Evolutionary conservation across 2,113 vertebrate species (phyloP).

Genomic region (Macaca nemestrina): DNA sequence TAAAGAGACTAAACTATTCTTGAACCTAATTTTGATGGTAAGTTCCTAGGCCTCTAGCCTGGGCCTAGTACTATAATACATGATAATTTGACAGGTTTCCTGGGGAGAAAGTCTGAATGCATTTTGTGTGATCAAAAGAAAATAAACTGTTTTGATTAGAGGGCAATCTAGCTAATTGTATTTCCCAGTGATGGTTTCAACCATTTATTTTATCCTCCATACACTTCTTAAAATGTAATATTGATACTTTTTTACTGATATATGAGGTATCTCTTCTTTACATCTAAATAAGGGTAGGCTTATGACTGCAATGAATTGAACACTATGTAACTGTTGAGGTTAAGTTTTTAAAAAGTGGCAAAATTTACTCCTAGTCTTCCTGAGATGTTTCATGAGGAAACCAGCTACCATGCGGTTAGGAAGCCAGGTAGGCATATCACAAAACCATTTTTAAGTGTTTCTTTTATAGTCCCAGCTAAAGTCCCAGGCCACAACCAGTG

Average conservation of each 20-base stretch:
- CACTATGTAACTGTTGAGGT: neutral
- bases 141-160: neutral
- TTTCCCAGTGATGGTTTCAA: neutral
- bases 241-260: neutral
- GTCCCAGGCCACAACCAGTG: too few relatives aligned
- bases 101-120: neutral
- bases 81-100: neutral
- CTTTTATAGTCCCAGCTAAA: neutral
- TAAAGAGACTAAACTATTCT: neutral
- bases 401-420: neutral
- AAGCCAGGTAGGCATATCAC: neutral
- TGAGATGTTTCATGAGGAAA: neutral
- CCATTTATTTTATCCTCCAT: neutral
- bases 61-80: neutral
- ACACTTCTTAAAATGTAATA: neutral
- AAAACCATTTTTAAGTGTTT: neutral
- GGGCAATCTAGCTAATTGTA: neutral
- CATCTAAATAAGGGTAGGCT: neutral
- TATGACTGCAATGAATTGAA: neutral
- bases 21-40: neutral
- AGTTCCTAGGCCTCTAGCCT: neutral
- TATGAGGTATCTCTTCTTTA: neutral
- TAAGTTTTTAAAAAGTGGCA: neutral
- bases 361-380: neutral
- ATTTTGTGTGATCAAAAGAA: neutral